Evolutionary conservation across 2,888 invertebrate genomes (phyloP), one percentile per base, ranked within the genome.

Genomic region (Criorhina ranunculi): DNA sequence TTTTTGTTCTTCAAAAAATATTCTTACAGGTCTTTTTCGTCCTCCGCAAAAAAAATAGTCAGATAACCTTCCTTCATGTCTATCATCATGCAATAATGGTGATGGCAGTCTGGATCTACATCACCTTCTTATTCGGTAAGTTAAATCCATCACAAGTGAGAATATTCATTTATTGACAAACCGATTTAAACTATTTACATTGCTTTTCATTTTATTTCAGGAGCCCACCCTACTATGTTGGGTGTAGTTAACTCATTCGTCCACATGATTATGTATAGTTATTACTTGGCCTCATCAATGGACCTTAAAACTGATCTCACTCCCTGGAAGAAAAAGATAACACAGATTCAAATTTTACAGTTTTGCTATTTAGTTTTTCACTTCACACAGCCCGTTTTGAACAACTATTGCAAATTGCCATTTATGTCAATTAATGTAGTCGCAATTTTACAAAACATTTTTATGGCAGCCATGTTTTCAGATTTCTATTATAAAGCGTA

Each of bases 81-180:
- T 96, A 96, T 89, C 97, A 97, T 90, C 97, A 97, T 42, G 92
- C 94, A 0, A 95, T 95, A 0, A 96, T 97, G 96, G 94, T 95
- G 0, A 0, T 94, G 0, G 92, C 94, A 0, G 91, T 92, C 77
- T 97, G 96, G 95, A 89, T 90, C 15, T 93, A 93, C 0, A 87
- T 90, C 0, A 95, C 94, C 31, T 86, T 86, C 42, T 57, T 92
- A 87, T 89, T 93, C 91, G 95, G 95, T 88, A 92, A 90, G 87
- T 53, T 8, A 17, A 33, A 12, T 67, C 6, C n/a, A 31, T 24
- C 4, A 24, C 1, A 24, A 24, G 24, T 4, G 1, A 4, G 24
- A 12, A 12, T 37, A 31, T 12, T 15, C 4, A 60, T 29, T 11
- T 46, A 9, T 46, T 57, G n/a, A n/a, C n/a, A n/a, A n/a, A n/a